Evolutionary conservation across 1,140 invertebrate genomes (phyloP), one percentile per base, ranked within the genome.

Genomic region (Ceratina calcarata): DNA sequence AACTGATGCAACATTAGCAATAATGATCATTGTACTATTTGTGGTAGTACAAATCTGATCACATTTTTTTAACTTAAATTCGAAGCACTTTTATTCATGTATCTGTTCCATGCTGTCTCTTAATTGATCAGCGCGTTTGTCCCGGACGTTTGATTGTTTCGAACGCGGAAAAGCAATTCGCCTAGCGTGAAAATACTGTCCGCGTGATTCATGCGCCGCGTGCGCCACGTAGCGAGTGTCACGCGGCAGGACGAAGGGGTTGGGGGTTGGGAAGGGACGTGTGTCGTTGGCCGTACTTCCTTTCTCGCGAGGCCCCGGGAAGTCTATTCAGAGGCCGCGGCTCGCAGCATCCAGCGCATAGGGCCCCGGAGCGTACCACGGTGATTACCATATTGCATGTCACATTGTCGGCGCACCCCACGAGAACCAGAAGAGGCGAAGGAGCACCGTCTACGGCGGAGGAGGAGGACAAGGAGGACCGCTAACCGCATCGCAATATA

Each of bases 371-470:
- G 86, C 81, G 75, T 67, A 84, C 80, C 82, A 86, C 82, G 87
- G 87, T 88, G 86, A 88, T 88, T 88, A 88, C 87, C 86, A 88
- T 88, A 88, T 86, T 85, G 84, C 84, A 86, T 86, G 84, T 86
- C 84, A 86, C 84, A 86, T 86, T 86, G 84, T 86, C 83, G 84
- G 80, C 86, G 86, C 87, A 82, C 83, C 83, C 83, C 83, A 85
- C 71, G 75, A 82, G 27, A 32, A 61, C 51, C 66, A 75, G 66
- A 66, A 78, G 67, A 72, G 49, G 55, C 57, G 71, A 24, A 37
- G 60, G 37, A 60, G 61, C 72, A 37, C 37, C 64, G 64, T 65
- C 16, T 3, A 77, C 45, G 73, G 67, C 81, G 73, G 78, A 78
- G 70, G 65, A 82, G 45, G 49, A 74, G 74, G 83, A 85, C 79